Evolutionary conservation across 2,797 vertebrate genomes (phyloP), one percentile per base, ranked within the genome.

Genomic region (Picus viridis): DNA sequence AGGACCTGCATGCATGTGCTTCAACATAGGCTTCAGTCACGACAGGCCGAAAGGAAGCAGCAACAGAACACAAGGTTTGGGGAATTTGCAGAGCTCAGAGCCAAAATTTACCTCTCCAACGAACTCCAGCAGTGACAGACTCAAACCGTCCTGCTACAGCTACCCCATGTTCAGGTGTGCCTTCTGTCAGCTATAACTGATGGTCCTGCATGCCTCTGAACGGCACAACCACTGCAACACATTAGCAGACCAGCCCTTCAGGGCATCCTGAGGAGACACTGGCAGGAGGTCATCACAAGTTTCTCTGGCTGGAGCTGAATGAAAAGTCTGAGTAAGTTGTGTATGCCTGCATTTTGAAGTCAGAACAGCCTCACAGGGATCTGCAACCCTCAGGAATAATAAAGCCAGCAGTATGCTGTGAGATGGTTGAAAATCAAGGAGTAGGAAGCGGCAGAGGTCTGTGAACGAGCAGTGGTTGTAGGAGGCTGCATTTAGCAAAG

Each of bases 131-230:
- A 45, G 26, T 2, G 54, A 70, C 9, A 62, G 57, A 51, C n/a
- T 16, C 16, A 15, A 30, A 18, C 9, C 15, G n/a, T 41, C 58
- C 30, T 45, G 29, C 62, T 78, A 0, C 6, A 73, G 20, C 57
- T 47, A 7, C 5, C 27, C 20, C 3, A 0, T 18, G 8, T n/a
- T 57, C 41, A 70, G 30, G 26, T 54, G 14, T 14, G 8, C 7
- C 20, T 49, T 13, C 1, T 24, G 16, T 12, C 56, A 76, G 2
- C 57, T 39, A 8, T 10, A 57, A 11, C 12, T 58, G 26, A n/a
- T 12, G 7, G 24, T 54, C 9, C 2, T 34, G 3, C 24, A 23
- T 12, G 59, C 12, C 34, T 30, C 20, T 36, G n/a, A 80, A 41
- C 12, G n/a, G 8, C 14, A 8, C 3, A 6, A 32, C 5, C 6